A percentile compares a stretch with the other conserved stretches of the same genome.
These are phyloP conservation scores for Zosterops pallidus DNA, from an alignment of 2,113 vertebrate species.

Conservation along the genomic window DNA sequence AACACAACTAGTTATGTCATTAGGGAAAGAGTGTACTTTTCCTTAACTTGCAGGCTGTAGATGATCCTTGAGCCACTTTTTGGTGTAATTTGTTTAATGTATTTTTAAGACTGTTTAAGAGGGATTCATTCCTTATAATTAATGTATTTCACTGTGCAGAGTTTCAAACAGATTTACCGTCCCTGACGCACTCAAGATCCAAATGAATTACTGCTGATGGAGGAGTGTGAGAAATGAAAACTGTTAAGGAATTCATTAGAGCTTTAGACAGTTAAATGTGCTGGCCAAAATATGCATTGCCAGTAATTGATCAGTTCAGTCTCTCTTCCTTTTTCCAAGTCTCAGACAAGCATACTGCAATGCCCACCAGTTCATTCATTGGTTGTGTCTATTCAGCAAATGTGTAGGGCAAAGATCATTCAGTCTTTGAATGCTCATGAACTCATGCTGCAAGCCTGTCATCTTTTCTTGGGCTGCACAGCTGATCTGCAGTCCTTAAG, in stretches of 20 bases:
- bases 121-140: not conserved
- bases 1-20: not conserved
- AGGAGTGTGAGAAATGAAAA: not conserved
- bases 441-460: not conserved
- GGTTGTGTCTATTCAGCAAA: not conserved
- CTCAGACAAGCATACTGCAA: not conserved
- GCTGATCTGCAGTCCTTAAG: not conserved
- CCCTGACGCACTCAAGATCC: slow-evolving; percentile 3
- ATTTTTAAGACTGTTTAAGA: slow-evolving; percentile 18
- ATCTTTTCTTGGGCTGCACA: not conserved
- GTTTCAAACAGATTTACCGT: slow-evolving; percentile 14
- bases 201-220: slow-evolving; percentile 25
- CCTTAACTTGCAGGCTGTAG: not conserved
- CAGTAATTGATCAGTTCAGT: not conserved
- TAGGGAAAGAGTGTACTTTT: not conserved
- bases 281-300: not conserved
- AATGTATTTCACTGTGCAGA: not conserved
- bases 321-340: not conserved
- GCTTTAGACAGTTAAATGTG: not conserved
- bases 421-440: not conserved
- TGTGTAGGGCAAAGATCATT: not conserved
- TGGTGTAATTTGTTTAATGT: not conserved
- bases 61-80: not conserved
- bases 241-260: slow-evolving; percentile 29
- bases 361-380: slow-evolving; percentile 7